phyloP scores from a whole-genome alignment of 2,888 invertebrate genomes.

The Drosophila fungiperda region DNA sequence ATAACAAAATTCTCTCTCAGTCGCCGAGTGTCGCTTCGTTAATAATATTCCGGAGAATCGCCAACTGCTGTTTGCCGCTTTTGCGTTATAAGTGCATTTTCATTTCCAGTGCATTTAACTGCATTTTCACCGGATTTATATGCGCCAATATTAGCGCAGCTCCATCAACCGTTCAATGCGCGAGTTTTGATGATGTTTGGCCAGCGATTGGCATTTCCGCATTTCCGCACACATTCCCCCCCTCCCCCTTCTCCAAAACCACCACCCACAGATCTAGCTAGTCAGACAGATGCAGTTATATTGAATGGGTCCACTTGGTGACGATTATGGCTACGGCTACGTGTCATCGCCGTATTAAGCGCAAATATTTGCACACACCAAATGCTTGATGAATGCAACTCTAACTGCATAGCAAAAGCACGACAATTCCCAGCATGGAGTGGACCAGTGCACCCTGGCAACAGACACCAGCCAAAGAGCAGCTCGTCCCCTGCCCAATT shows the following conservation, averaged over 20 bases:
- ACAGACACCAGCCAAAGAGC: not conserved
- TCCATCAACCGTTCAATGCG: slow-evolving; percentile 33
- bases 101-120: slow-evolving; percentile 61
- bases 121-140: slow-evolving; percentile 66
- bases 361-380: slow-evolving; percentile 77
- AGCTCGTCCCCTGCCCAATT: slow-evolving; percentile 19
- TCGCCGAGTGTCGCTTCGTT: not conserved
- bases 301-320: slow-evolving; percentile 35
- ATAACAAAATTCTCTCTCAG: slow-evolving; percentile 66
- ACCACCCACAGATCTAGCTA: not conserved
- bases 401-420: slow-evolving; percentile 50
- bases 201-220: slow-evolving; percentile 56
- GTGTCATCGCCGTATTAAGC: slow-evolving; percentile 67
- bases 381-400: slow-evolving; percentile 75
- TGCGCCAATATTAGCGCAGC: slow-evolving; percentile 74
- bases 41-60: slow-evolving; percentile 55
- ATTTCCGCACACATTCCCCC: slow-evolving; percentile 4
- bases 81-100: slow-evolving; percentile 64
- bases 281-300: slow-evolving; percentile 1
- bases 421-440: slow-evolving; percentile 37
- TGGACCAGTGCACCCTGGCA: not conserved
- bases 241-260: too few relatives aligned
- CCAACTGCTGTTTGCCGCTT: slow-evolving; percentile 24
- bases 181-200: slow-evolving; percentile 78
- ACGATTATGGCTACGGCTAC: slow-evolving; percentile 62